Conservation (phyloP, 2,113 vertebrate species). For the Notarius lentiginosus region DNA sequence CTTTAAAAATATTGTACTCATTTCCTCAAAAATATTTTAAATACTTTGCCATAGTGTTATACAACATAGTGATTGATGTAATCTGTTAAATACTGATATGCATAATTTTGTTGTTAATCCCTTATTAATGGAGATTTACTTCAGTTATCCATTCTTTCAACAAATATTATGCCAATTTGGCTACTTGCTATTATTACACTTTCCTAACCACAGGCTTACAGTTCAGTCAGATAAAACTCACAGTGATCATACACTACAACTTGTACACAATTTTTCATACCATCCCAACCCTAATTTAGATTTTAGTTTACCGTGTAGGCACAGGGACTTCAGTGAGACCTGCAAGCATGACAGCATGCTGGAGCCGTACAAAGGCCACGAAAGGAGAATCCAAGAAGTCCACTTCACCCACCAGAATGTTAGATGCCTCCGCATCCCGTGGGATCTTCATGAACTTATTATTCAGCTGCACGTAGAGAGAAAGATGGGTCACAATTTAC, state of each 20-base stretch:
- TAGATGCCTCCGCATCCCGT: conserved; percentile 94
- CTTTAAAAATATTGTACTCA: neutral
- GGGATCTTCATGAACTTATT: conserved; percentile 99
- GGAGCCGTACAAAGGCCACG: conserved; percentile 92
- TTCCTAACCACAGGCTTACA: neutral
- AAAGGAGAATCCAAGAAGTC: conserved; percentile 93
- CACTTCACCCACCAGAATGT: conserved; percentile 93
- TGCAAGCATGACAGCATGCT: conserved; percentile 94
- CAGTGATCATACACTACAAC: neutral
- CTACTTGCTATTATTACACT: neutral
- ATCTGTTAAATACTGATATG: neutral
- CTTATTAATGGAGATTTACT: neutral
- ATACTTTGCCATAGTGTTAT: neutral
- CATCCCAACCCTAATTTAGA: neutral
- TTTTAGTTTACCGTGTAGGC: conserved; percentile 82
- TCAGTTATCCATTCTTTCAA: neutral
- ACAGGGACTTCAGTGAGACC: conserved; percentile 94
- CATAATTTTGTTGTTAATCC: neutral
- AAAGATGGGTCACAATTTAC: neutral
- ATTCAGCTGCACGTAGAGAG: conserved; percentile 78
- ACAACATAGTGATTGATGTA: neutral
- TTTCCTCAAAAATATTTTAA: neutral
- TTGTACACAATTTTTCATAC: neutral
- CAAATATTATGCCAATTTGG: neutral
- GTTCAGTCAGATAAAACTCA: neutral